These are phyloP conservation scores for Steromphala cineraria DNA, from an alignment of 2,888 invertebrate species.

Conservation along the genomic window DNA sequence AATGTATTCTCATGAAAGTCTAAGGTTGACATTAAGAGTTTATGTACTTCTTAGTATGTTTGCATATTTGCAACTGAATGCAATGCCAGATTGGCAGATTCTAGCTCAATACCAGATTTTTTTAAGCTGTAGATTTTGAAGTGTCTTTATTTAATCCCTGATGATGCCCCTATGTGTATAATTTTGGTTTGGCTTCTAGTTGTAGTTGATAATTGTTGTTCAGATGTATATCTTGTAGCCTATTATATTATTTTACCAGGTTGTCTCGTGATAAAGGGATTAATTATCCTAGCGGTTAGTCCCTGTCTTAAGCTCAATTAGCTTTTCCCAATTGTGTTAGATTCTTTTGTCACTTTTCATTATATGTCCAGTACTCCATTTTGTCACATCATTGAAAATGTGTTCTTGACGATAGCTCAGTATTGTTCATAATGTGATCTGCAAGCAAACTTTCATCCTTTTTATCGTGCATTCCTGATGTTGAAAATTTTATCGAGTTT, in stretches of 20 bases:
- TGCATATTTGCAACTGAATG: not conserved
- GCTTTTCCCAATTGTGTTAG: not conserved
- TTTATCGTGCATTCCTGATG: not conserved
- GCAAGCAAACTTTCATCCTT: not conserved
- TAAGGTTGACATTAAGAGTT: too few species aligned
- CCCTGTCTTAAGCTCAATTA: not conserved
- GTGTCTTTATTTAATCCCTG: slow-evolving; percentile 10
- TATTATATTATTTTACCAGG: not conserved
- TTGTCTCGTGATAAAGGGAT: slow-evolving; percentile 16
- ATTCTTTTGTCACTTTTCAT: not conserved
- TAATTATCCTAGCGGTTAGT: not conserved
- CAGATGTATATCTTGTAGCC: slow-evolving; percentile 22
- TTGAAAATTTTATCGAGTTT: too few species aligned
- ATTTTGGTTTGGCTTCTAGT: slow-evolving; percentile 19
- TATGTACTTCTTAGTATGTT: not conserved
- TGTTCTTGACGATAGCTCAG: not conserved
- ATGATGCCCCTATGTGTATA: slow-evolving; percentile 6
- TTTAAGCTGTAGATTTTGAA: slow-evolving; percentile 21
- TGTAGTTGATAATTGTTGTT: not conserved
- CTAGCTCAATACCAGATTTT: slow-evolving; percentile 4
- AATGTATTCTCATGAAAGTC: too few species aligned
- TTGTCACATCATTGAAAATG: not conserved
- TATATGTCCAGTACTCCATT: not conserved
- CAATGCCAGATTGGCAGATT: not conserved
- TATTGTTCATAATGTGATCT: not conserved